Evolutionary conservation across 2,113 vertebrate species (phyloP).

Genomic region (Propithecus coquereli): DNA sequence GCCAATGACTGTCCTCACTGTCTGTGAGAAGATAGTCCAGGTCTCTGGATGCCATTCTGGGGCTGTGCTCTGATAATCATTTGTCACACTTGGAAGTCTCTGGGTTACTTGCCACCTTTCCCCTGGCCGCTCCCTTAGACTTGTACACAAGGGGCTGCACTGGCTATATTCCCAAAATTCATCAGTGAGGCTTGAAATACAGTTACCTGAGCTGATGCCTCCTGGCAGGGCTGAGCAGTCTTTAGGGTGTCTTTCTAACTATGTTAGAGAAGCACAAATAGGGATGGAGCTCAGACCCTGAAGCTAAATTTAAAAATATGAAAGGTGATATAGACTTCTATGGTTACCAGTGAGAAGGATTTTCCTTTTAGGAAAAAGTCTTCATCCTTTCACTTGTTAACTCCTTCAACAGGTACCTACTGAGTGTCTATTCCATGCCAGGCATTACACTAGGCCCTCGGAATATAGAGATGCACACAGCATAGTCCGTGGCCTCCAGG

Average conservation of each 20-base stretch:
- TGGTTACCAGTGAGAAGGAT: not conserved
- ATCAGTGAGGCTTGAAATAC: not conserved
- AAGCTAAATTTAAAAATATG: conserved; percentile 29
- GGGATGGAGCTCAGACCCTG: not conserved
- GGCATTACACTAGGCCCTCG: not conserved
- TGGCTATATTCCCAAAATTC: not conserved
- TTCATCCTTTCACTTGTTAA: not conserved
- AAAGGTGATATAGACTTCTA: not conserved
- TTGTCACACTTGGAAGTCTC: not conserved
- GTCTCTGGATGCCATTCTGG: not conserved
- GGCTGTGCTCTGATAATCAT: not conserved
- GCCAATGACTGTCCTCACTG: not conserved
- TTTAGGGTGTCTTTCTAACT: not conserved
- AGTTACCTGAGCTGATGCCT: not conserved
- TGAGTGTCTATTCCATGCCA: not conserved
- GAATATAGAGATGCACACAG: not conserved
- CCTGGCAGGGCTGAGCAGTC: not conserved
- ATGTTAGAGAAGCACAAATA: not conserved
- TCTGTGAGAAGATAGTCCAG: not conserved
- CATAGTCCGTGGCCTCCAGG: not conserved
- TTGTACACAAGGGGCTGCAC: not conserved
- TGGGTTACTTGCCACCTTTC: not conserved
- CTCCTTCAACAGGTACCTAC: not conserved
- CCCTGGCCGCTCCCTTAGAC: not conserved
- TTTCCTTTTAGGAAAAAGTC: not conserved